These are phyloP conservation scores for Caenorhabditis latens DNA, from an alignment of 1,140 invertebrate genomes.

Conservation along the genomic window DNA sequence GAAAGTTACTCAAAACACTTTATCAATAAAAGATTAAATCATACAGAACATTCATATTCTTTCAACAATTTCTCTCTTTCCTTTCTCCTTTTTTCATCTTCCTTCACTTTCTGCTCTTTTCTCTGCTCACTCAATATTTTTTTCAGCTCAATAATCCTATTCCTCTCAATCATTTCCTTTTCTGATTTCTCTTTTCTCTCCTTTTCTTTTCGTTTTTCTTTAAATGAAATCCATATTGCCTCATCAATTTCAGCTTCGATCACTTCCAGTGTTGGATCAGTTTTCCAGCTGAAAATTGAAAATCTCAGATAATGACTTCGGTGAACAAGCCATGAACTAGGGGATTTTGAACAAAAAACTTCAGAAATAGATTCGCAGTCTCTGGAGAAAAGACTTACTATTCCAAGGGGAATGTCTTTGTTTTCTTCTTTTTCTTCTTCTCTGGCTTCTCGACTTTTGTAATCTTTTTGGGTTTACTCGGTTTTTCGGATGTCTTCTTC, in stretches of 20 bases:
- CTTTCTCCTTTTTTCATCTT: not conserved
- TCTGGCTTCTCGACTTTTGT: not conserved
- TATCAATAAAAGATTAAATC: too few relatives aligned
- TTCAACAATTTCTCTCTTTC: not conserved
- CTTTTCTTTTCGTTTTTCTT: not conserved
- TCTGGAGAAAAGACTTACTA: not conserved
- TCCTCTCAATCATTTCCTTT: not conserved
- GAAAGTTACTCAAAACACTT: not conserved
- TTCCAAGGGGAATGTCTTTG: not conserved
- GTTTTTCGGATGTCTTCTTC: too few relatives aligned
- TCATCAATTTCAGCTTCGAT: slow-evolving; percentile 11
- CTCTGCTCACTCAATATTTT: not conserved
- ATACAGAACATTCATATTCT: not conserved
- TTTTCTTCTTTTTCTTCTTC: not conserved
- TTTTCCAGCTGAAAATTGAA: not conserved
- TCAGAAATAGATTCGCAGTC: not conserved
- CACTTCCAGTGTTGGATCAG: not conserved
- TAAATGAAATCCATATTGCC: not conserved
- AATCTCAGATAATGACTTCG: not conserved
- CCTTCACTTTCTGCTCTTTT: not conserved
- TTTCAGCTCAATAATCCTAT: not conserved
- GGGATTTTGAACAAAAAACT: too few relatives aligned
- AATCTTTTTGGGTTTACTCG: too few relatives aligned
- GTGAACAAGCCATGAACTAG: too few relatives aligned
- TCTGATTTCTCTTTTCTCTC: not conserved